A percentile compares a stretch with the other conserved stretches of the same genome.
Conservation (phyloP, 2,888 invertebrate species). For the Metalampra italica region DNA sequence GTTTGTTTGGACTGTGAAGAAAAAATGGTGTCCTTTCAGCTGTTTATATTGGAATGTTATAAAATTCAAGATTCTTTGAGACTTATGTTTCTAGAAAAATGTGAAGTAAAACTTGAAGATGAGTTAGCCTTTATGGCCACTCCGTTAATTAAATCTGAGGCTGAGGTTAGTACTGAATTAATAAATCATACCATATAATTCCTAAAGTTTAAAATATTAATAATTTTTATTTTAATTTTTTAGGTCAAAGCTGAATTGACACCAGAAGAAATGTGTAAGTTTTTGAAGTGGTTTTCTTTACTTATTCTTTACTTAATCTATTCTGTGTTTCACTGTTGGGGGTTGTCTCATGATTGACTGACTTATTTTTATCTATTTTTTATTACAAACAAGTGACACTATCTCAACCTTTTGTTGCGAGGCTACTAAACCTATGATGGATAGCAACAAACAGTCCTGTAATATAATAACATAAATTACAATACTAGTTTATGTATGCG, state of each 20-base stretch:
- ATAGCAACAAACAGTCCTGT: no score
- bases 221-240: not conserved
- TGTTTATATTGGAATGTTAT: conserved; percentile 64
- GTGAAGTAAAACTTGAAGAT: conserved; percentile 40
- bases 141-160: conserved; percentile 54
- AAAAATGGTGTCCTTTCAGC: conserved; percentile 64
- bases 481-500: no score
- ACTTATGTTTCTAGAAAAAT: conserved; percentile 36
- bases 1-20: conserved; percentile 68
- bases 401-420: no score
- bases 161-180: conserved; percentile 12
- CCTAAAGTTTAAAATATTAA: not conserved
- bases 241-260: conserved; percentile 63
- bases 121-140: conserved; percentile 20
- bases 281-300: not conserved
- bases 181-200: not conserved
- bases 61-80: conserved; percentile 58
- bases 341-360: no score
- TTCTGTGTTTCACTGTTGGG: not conserved
- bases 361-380: no score
- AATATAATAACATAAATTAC: no score
- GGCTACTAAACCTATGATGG: no score
- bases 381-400: no score
- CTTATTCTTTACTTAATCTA: not conserved
- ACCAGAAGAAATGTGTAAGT: conserved; percentile 42